These are phyloP conservation scores for Palythoa caribaeorum DNA, from an alignment of 92 coral and sea anemone species.

Conservation along the genomic window DNA sequence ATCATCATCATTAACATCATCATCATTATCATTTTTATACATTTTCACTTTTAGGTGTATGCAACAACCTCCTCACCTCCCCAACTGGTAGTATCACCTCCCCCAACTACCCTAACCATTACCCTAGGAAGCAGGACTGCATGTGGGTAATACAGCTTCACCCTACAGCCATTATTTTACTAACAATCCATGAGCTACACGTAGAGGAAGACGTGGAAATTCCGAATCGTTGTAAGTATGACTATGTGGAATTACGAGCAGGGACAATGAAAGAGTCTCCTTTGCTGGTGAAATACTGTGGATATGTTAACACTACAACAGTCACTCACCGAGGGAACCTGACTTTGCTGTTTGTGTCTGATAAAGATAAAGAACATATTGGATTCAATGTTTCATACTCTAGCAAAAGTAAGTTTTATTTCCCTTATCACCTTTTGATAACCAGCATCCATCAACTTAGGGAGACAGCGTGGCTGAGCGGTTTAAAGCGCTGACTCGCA, in stretches of 20 bases:
- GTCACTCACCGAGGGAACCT: constrained; percentile 59
- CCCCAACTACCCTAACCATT: constrained; percentile 26
- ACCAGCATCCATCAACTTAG: not conserved
- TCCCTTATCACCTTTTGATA: not conserved
- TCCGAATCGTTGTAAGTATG: constrained; percentile 43
- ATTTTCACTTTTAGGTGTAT: not conserved
- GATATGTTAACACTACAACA: constrained; percentile 18
- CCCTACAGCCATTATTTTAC: constrained; percentile 8
- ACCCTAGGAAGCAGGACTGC: constrained; percentile 23
- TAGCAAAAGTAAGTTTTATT: constrained; percentile 15
- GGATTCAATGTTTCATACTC: constrained; percentile 62
- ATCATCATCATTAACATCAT: no score
- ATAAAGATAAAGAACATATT: constrained; percentile 52
- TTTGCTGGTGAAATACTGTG: constrained; percentile 62
- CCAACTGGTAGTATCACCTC: constrained; percentile 24
- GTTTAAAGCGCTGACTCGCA: no score
- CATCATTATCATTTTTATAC: no score
- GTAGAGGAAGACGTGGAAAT: constrained; percentile 37
- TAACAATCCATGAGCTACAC: constrained; percentile 28
- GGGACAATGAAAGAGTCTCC: constrained; percentile 45
- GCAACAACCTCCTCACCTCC: not conserved
- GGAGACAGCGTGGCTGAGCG: no score
- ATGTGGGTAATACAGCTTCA: constrained; percentile 24
- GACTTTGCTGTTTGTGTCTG: constrained; percentile 66
- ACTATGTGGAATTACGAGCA: constrained; percentile 67